Evolutionary conservation across 2,888 invertebrate species (phyloP).

Genomic region (Pollenia angustigena): DNA sequence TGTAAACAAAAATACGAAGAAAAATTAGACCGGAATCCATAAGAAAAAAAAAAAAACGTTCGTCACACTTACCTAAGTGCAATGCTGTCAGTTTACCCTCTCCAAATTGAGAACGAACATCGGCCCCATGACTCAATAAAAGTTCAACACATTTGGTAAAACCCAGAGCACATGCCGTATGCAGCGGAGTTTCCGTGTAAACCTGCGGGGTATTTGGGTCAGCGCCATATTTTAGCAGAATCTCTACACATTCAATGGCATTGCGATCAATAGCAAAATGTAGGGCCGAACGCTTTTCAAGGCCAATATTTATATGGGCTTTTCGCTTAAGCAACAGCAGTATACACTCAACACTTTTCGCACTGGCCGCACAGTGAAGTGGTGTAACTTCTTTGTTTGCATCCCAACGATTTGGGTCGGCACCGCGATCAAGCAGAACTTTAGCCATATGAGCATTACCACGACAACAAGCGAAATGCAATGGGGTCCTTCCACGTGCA

Average conservation of each 20-base stretch:
- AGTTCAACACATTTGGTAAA: constrained; percentile 89
- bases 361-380: constrained; percentile 90
- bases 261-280: constrained; percentile 93
- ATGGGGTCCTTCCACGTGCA: constrained; percentile 87
- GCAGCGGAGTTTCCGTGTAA: constrained; percentile 93
- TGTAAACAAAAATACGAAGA: constrained; percentile 33
- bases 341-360: constrained; percentile 83
- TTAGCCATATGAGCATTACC: constrained; percentile 90
- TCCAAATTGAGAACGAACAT: constrained; percentile 90
- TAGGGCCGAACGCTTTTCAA: constrained; percentile 89
- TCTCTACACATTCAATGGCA: constrained; percentile 89
- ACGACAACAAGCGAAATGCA: constrained; percentile 92
- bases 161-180: constrained; percentile 91
- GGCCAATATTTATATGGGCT: constrained; percentile 92
- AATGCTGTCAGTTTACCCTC: constrained; percentile 90
- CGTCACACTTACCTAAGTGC: constrained; percentile 86
- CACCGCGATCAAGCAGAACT: constrained; percentile 88
- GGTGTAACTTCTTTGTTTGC: constrained; percentile 89
- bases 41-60: neutral
- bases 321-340: constrained; percentile 88
- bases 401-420: constrained; percentile 90
- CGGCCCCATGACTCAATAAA: constrained; percentile 91
- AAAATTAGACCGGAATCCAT: neutral
- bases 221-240: constrained; percentile 90
- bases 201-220: constrained; percentile 93